These are phyloP conservation scores for Hipparchia sbordonii DNA, from an alignment of 2,888 invertebrate genomes.

Conservation along the genomic window DNA sequence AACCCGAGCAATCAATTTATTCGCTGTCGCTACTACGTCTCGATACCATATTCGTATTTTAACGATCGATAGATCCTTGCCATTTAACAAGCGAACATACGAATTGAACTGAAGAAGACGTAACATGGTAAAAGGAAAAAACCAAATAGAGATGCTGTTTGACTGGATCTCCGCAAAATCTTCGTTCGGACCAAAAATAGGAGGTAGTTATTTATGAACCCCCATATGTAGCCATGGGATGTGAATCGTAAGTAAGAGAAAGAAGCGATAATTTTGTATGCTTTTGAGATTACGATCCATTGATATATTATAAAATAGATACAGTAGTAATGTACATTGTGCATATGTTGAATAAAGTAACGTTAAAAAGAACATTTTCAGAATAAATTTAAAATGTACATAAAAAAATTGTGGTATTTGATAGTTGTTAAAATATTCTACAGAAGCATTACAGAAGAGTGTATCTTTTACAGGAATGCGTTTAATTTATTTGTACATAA, in stretches of 20 bases:
- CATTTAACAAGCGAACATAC: constrained; percentile 10
- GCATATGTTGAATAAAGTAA: no score
- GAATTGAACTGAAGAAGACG: constrained; percentile 15
- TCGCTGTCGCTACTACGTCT: not conserved
- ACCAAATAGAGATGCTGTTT: constrained; percentile 11
- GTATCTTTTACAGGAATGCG: no score
- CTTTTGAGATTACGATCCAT: not conserved
- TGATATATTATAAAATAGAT: not conserved
- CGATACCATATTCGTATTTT: constrained; percentile 3
- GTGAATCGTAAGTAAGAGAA: constrained; percentile 2
- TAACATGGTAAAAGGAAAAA: constrained; percentile 8
- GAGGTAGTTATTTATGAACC: constrained; percentile 20
- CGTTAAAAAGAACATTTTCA: no score
- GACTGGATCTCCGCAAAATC: constrained; percentile 14
- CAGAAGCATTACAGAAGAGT: no score
- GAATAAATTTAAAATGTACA: no score
- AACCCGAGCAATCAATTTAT: no score
- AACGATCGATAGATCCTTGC: constrained; percentile 1
- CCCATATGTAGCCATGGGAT: constrained; percentile 18
- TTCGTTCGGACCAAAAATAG: constrained; percentile 21
- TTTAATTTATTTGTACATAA: not conserved
- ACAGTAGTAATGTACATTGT: no score
- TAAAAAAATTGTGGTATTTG: no score
- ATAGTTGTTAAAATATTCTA: no score
- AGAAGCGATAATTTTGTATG: constrained; percentile 5